phyloP scores from a whole-genome alignment of 2,888 invertebrate genomes.

The Eupsilia transversa region DNA sequence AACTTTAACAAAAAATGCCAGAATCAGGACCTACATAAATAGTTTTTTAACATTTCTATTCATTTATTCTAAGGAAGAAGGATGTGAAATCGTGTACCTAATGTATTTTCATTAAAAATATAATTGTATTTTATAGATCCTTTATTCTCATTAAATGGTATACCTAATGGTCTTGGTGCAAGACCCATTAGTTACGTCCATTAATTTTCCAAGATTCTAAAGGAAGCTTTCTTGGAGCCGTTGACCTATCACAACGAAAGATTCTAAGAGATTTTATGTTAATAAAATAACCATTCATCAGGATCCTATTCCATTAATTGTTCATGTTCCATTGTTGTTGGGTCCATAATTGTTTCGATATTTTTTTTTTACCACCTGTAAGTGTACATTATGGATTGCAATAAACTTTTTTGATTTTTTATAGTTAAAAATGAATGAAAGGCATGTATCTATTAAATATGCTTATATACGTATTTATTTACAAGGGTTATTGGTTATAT shows the following conservation, averaged over 20 bases:
- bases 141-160: constrained; percentile 41
- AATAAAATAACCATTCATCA: constrained; percentile 19
- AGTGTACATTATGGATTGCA: no score
- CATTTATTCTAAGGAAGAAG: constrained; percentile 3
- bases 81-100: background rate
- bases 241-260: background rate
- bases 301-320: background rate
- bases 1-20: no score
- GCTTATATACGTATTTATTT: no score
- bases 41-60: background rate
- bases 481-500: no score
- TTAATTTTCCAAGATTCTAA: constrained; percentile 31
- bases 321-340: no score
- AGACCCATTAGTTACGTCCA: constrained; percentile 42
- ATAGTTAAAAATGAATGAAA: background rate
- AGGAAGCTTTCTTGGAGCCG: constrained; percentile 14
- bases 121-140: constrained; percentile 54
- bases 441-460: no score
- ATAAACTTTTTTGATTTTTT: no score
- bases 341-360: no score
- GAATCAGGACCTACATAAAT: background rate
- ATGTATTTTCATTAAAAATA: constrained; percentile 45
- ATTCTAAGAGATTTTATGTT: background rate
- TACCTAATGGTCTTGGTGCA: constrained; percentile 21
- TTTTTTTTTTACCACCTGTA: no score